Conservation (phyloP, 2,888 invertebrate genomes). For the Cerceris rybyensis region DNA sequence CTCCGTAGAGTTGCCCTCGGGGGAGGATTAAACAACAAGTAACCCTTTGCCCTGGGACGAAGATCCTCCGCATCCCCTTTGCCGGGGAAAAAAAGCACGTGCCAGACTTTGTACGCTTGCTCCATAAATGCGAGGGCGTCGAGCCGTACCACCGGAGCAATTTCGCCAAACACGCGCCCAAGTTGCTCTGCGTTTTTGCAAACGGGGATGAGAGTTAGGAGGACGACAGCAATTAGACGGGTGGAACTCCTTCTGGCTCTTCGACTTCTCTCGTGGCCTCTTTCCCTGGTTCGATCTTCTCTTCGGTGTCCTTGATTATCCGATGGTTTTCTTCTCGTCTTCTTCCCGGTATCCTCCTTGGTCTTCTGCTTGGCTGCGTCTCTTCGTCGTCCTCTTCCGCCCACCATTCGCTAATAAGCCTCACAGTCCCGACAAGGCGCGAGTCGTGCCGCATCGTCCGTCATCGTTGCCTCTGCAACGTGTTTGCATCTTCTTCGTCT, state of each 20-base stretch:
- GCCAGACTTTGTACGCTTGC: slow-evolving; percentile 47
- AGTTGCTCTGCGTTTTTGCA: slow-evolving; percentile 46
- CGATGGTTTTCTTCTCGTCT: no score
- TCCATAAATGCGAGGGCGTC: slow-evolving; percentile 39
- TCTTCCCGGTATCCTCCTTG: no score
- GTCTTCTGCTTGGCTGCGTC: no score
- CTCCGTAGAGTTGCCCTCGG: no score
- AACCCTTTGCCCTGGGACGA: slow-evolving; percentile 6
- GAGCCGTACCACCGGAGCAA: slow-evolving; percentile 39
- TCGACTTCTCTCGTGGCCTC: no score
- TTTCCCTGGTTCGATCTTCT: no score
- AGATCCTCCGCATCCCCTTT: slow-evolving; percentile 13
- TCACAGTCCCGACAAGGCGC: no score
- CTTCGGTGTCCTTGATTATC: no score
- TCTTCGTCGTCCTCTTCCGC: no score
- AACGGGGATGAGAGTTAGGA: slow-evolving; percentile 22
- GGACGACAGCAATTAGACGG: slow-evolving; percentile 58
- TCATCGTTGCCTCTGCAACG: no score
- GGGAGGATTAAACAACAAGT: neutral
- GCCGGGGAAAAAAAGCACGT: slow-evolving; percentile 39
- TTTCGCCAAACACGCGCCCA: slow-evolving; percentile 40
- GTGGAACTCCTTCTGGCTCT: slow-evolving; percentile 26
- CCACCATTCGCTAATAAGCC: no score
- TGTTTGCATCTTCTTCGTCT: neutral
- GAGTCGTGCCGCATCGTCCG: no score